Evolutionary conservation across 2,113 vertebrate species (phyloP), one percentile per base, ranked within the genome.

Genomic region (Manacus vitellinus): DNA sequence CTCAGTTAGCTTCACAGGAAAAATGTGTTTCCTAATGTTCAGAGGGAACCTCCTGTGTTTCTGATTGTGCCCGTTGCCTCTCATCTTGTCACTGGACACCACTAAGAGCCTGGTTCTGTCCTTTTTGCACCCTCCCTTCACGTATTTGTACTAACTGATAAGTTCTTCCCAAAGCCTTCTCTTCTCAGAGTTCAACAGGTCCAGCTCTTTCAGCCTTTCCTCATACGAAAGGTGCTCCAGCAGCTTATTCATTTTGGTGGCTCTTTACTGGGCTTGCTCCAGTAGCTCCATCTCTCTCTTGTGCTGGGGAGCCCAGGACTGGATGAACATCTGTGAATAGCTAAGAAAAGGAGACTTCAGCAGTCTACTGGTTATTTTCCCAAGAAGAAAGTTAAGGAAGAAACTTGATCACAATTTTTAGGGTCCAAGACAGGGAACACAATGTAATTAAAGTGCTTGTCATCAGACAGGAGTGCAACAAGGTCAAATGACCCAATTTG

Each of bases 401-500:
- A 86, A 92, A 25, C 9, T 62, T 58, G 35, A 44, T 47, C 23
- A 51, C 27, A 37, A 24, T n/a, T 81, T 85, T 92, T 87, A 91
- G 56, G 46, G 25, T 41, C 35, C 12, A 71, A 56, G 17, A 65
- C 6, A 56, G 10, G 12, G 20, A 89, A 55, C 5, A 27, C 11
- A 59, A 12, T 0, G 1, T 67, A 43, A 87, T 51, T 65, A 37
- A 86, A 85, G 68, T 43, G 18, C 39, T 58, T 87, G 65, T 70
- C 27, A 72, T 71, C 44, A 87, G 47, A 85, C 43, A 62, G 19
- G 87, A 74, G 72, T 20, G 33, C 67, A 91, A 91, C 39, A 74
- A 65, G 56, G 92, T 44, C 35, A 80, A 89, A 89, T 41, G 44
- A 92, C 52, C 66, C 65, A 85, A 30, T 78, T 79, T 91, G 44